phyloP scores from a whole-genome alignment of 2,113 vertebrate genomes.

The Daubentonia madagascariensis region DNA sequence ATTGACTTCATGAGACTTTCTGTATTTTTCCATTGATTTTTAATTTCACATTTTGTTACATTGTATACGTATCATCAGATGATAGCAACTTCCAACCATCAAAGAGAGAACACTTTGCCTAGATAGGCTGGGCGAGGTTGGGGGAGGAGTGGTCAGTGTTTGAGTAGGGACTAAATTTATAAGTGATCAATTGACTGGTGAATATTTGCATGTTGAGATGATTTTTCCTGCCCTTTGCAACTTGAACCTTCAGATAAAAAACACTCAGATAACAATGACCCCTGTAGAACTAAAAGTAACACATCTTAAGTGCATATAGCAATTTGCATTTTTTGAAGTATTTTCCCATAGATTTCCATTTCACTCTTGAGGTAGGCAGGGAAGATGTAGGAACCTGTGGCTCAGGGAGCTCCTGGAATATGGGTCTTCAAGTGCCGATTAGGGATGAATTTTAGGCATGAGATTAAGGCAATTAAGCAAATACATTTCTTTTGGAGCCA shows the following conservation, averaged over 20 bases:
- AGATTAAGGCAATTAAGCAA: neutral
- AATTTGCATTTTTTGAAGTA: neutral
- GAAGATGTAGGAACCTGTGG: neutral
- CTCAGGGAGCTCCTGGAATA: neutral
- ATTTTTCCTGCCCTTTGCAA: neutral
- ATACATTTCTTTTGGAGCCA: neutral
- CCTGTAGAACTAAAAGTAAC: neutral
- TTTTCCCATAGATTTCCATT: neutral
- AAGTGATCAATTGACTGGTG: neutral
- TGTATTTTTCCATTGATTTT: neutral
- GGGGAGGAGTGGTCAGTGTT: neutral
- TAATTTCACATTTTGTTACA: neutral
- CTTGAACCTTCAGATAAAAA: neutral
- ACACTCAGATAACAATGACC: neutral
- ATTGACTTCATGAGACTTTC: neutral
- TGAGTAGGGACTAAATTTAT: neutral
- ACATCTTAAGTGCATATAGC: neutral
- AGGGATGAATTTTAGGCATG: neutral
- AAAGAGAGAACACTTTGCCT: neutral
- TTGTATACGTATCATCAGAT: neutral
- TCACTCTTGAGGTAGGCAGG: neutral
- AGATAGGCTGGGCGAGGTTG: neutral
- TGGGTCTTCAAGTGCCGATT: neutral
- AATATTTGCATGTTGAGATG: neutral
- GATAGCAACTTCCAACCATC: neutral